Conservation (phyloP, 1,140 invertebrate genomes). For the Meteorus sp. region DNA sequence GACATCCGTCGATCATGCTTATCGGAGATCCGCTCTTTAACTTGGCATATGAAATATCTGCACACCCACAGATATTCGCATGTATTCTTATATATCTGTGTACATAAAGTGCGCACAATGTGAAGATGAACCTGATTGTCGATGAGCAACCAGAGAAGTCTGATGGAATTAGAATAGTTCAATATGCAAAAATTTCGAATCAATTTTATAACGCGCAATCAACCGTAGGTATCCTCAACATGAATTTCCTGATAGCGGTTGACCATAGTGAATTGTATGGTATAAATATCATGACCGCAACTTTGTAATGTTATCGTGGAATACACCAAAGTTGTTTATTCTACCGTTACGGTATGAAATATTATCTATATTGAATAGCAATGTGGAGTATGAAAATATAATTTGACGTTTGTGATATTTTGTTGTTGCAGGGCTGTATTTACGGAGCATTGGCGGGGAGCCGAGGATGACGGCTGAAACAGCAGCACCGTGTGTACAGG, state of each 20-base stretch:
- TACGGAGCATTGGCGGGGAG: conserved; percentile 80
- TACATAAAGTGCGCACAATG: too few species aligned
- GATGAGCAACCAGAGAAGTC: background rate
- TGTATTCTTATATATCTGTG: background rate
- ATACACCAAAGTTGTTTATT: background rate
- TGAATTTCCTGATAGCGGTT: too few species aligned
- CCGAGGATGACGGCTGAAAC: conserved; percentile 71
- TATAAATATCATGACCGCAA: background rate
- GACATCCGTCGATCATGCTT: conserved; percentile 13
- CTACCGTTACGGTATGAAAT: background rate
- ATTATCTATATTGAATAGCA: background rate
- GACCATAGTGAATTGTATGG: background rate
- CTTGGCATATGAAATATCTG: background rate
- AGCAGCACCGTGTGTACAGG: conserved; percentile 60
- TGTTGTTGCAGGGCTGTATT: conserved; percentile 69
- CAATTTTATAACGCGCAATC: too few species aligned
- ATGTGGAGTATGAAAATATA: background rate
- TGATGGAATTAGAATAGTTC: background rate
- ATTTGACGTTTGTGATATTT: background rate
- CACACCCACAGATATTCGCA: background rate
- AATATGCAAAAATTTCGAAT: too few species aligned
- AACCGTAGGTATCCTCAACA: too few species aligned
- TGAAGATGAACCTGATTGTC: too few species aligned
- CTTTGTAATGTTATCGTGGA: too few species aligned
- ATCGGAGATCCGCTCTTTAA: conserved; percentile 3